Conservation (phyloP, 2,888 invertebrate genomes). For the Ptychoptera contaminata region DNA sequence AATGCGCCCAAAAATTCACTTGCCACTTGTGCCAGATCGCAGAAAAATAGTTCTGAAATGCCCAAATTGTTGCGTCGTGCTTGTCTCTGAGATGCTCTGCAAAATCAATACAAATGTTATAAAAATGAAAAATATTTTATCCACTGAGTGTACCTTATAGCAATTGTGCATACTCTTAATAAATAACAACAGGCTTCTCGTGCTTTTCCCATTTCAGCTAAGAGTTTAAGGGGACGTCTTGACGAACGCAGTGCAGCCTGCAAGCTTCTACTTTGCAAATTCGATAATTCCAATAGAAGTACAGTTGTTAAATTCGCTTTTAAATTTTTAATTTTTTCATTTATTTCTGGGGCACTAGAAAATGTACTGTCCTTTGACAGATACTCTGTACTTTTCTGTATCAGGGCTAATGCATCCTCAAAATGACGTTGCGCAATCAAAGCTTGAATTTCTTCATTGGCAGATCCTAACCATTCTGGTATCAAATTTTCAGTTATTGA, state of each 20-base stretch:
- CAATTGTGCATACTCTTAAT: conserved; percentile 26
- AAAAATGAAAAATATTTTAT: too few species aligned
- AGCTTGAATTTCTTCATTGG: conserved; percentile 88
- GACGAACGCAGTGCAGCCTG: conserved; percentile 79
- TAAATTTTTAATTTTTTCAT: conserved; percentile 45
- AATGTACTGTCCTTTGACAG: conserved; percentile 26
- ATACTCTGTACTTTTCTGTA: conserved; percentile 50
- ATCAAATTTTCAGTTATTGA: conserved; percentile 22
- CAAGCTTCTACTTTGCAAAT: conserved; percentile 76
- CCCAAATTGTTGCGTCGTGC: conserved; percentile 29
- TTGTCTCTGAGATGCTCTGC: conserved; percentile 25
- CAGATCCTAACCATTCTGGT: conserved; percentile 81
- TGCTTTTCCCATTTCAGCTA: conserved; percentile 34
- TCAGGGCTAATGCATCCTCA: conserved; percentile 72
- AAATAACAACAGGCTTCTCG: conserved; percentile 30
- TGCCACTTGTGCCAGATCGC: conserved; percentile 49
- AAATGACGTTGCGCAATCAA: conserved; percentile 91
- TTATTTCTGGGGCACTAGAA: conserved; percentile 20
- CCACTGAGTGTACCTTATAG: too few species aligned
- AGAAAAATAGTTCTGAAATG: conserved; percentile 48
- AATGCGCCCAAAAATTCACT: conserved; percentile 68
- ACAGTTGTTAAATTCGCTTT: conserved; percentile 70
- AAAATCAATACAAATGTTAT: too few species aligned
- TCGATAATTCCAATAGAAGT: conserved; percentile 75
- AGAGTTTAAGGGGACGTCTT: conserved; percentile 64